Evolutionary conservation across 2,797 vertebrate species (phyloP), one percentile per base, ranked within the genome.

Genomic region (Onychomys leucogaster): DNA sequence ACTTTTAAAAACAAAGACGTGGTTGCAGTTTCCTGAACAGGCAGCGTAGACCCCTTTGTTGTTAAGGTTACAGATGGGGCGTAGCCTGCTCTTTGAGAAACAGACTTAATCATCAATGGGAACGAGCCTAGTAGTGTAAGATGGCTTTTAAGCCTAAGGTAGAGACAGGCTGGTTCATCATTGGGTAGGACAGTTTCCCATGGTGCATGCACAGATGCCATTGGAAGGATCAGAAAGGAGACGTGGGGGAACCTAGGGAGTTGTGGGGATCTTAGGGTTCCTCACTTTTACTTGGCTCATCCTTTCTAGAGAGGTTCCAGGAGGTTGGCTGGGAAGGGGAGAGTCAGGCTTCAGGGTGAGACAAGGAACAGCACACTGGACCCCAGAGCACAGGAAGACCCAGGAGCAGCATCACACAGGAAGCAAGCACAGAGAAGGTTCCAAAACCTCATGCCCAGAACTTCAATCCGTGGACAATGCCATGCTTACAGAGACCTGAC

Each of bases 331-430:
- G 34, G n/a, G 29, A 37, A 10, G 19, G 61, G 27, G 6, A 3
- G 16, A 0, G 46, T 10, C 12, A 73, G 61, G n/a, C 77, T 63
- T 73, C 2, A 73, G n/a, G 29, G 16, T 2, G 46, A 19, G 29
- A 11, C 7, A 9, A 41, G 78, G 29, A 46, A 16, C 41, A 52
- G 32, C 16, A 13, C 12, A 9, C 11, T 0, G 23, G 49, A 16
- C 16, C 52, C 41, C 49, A 12, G 14, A 71, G 21, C 21, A 2
- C 0, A 13, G 83, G 41, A 21, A 77, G 10, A 0, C 29, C 7
- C 8, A 37, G 69, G 11, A 1, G 29, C 41, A 0, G 2, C 46
- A n/a, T 65, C 73, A 8, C 0, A 0, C 1, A 41, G 46, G 46
- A 37, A n/a, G 17, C 7, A 29, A 34, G 27, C 32, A 10, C 2